Evolutionary conservation across 2,888 invertebrate genomes (phyloP).

Genomic region (Diaprepes abbreviatus): DNA sequence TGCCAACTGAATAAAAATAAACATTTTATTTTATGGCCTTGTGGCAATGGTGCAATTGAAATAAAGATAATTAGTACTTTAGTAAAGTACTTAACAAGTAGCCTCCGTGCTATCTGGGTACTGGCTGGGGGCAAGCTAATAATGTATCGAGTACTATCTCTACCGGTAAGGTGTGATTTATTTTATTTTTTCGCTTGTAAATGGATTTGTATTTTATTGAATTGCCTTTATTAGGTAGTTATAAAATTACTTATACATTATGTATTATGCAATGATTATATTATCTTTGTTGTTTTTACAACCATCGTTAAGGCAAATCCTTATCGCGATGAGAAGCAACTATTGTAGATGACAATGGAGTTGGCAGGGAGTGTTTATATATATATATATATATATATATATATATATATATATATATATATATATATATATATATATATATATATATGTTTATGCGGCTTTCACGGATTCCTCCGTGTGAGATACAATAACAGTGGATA

Average conservation of each 20-base stretch:
- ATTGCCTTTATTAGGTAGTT: not conserved
- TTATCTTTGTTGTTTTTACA: no score
- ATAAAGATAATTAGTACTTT: constrained; percentile 10
- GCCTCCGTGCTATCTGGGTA: constrained; percentile 5
- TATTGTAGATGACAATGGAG: no score
- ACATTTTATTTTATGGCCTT: constrained; percentile 4
- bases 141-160: constrained; percentile 22
- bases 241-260: no score
- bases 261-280: no score
- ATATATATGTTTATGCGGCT: not conserved
- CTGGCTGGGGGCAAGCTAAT: constrained; percentile 20
- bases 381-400: constrained; percentile 16
- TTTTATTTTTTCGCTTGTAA: not conserved
- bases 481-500: no score
- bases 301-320: no score
- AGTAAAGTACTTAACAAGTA: not conserved
- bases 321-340: no score
- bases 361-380: no score
- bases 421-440: constrained; percentile 12
- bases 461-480: no score
- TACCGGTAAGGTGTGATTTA: constrained; percentile 15
- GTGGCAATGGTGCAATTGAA: not conserved
- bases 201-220: not conserved
- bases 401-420: constrained; percentile 13
- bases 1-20: not conserved